Evolutionary conservation across 92 coral and sea anemone species (phyloP), one percentile per base, ranked within the genome.

Genomic region (Phenganax marumi): DNA sequence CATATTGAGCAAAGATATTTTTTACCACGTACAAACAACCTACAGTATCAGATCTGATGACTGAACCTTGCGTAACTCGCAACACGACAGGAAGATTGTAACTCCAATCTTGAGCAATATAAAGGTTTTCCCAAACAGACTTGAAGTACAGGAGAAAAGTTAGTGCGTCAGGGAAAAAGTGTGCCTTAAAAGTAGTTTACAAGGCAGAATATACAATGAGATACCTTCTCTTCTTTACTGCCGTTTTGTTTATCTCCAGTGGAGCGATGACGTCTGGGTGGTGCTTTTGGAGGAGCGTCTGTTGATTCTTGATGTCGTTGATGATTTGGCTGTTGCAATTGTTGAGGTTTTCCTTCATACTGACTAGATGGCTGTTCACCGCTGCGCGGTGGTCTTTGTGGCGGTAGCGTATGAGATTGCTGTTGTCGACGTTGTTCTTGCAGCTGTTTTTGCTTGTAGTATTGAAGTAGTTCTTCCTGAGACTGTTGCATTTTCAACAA

Each of bases 261-360:
- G 50, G 72, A 66, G 10, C 43, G 26, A 3, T 33, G 26, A 10
- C 50, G 72, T 14, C 72, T 66, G 17, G 72, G 72, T 25, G 72
- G 72, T 10, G 72, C 50, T 18, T 21, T 26, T 12, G 80, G 50
- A 54, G 22, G 43, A 24, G 12, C 50, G 50, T 19, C 68, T 0
- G 11, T 24, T 53, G 21, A 16, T 6, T 75, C 33, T 75, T 75
- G 56, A 21, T 53, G 50, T 12, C 21, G 65, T n/a, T 75, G 50
- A 19, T 52, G 63, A 7, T 52, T 71, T 7, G 33, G 70, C 19
- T 62, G 81, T 48, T 52, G 84, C 68, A 72, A 76, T 60, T 77
- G 48, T 61, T 52, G 39, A 51, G 75, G 57, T 43, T 58, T 24
- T 57, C 21, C 54, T 84, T 68, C 24, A 39, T 23, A 64, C 24